Evolutionary conservation across 2,888 invertebrate species (phyloP).

Genomic region (Stenichneumon culpator): DNA sequence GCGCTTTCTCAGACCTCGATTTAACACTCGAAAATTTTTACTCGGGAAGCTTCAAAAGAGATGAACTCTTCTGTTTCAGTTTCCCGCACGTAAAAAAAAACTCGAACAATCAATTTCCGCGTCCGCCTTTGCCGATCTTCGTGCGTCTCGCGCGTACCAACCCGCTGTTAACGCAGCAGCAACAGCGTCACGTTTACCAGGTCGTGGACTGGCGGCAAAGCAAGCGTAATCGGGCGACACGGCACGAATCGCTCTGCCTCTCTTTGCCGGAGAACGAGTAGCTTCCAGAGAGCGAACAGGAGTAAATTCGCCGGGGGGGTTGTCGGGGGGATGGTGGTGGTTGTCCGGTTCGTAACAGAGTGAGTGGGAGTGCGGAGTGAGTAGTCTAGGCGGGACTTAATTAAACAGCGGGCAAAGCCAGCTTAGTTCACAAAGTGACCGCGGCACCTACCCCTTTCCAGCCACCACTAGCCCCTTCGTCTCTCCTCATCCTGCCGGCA

Average conservation of each 20-base stretch:
- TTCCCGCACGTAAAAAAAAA: neutral
- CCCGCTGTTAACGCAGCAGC: slow-evolving; percentile 38
- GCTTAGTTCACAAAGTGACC: slow-evolving; percentile 85
- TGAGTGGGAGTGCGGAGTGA: slow-evolving; percentile 76
- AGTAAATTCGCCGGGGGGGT: slow-evolving; percentile 66
- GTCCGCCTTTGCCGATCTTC: neutral
- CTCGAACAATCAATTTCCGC: neutral
- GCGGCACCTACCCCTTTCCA: slow-evolving; percentile 79
- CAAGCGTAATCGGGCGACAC: slow-evolving; percentile 70
- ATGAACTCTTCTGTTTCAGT: neutral
- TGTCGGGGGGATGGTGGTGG: slow-evolving; percentile 60
- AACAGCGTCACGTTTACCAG: slow-evolving; percentile 73
- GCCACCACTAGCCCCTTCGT: slow-evolving; percentile 45
- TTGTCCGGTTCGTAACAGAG: slow-evolving; percentile 68
- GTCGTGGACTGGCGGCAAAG: slow-evolving; percentile 55
- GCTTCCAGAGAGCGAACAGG: slow-evolving; percentile 65
- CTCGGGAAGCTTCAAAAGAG: neutral
- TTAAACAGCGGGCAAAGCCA: slow-evolving; percentile 84
- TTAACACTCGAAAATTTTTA: too few species aligned
- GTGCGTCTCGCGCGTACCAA: neutral
- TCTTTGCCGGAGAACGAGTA: slow-evolving; percentile 62
- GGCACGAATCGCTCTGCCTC: slow-evolving; percentile 48
- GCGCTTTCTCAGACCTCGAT: too few species aligned
- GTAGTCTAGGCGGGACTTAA: slow-evolving; percentile 84
- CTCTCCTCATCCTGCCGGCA: slow-evolving; percentile 26